phyloP scores from a whole-genome alignment of 2,797 vertebrate species.

The Threskiornis aethiopicus region DNA sequence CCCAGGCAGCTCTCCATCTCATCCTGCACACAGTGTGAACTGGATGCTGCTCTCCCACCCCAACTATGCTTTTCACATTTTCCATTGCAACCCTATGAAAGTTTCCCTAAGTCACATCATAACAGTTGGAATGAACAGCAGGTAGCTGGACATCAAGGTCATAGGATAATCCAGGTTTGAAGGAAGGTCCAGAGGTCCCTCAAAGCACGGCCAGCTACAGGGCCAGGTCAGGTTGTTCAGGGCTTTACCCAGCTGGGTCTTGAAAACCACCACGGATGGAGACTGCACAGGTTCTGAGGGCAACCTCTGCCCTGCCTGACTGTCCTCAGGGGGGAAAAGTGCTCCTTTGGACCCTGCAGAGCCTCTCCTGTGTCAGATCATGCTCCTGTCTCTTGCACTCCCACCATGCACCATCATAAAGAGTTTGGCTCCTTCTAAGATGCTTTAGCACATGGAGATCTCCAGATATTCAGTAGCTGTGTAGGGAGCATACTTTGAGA shows the following conservation, averaged over 20 bases:
- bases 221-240: neutral
- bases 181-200: neutral
- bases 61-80: neutral
- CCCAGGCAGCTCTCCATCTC: neutral
- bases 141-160: neutral
- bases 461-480: neutral
- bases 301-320: neutral
- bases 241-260: neutral
- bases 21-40: neutral
- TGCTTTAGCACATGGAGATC: neutral
- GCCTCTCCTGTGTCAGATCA: neutral
- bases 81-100: fast-evolving
- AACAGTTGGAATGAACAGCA: neutral
- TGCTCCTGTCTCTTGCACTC: fast-evolving
- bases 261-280: neutral
- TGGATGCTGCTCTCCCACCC: fast-evolving
- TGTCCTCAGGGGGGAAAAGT: fast-evolving
- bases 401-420: fast-evolving
- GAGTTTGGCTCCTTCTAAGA: neutral
- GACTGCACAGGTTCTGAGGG: neutral
- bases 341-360: neutral
- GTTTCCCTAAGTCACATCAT: neutral
- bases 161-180: fast-evolving
- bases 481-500: neutral
- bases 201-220: neutral